Base-by-base conservation (phyloP, 1,140 invertebrate species). In the Magallana gigas region DNA sequence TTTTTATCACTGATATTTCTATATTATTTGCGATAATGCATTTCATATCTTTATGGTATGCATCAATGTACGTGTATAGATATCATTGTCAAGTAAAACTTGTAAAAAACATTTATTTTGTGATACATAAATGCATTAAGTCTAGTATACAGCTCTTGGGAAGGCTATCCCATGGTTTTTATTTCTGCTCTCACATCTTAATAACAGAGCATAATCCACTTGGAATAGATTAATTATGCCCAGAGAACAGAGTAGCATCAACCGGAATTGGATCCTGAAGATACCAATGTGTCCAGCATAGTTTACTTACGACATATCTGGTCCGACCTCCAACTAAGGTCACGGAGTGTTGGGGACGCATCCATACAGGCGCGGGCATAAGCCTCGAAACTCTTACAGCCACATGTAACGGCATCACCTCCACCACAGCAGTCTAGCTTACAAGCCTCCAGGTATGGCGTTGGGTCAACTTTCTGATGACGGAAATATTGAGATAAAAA, bases 311-410 rank as follows among this genome's bases (percentile, higher is more conserved):
- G 97, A 92, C 97, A 98, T 64, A 96, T 95, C 11, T 96, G 95
- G 29, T 96, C 92, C 91, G 96, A 96, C 82, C 97, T 96, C 97
- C 97, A 98, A 7, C 95, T 95, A 64, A 96, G 93, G 29, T 60
- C 48, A 12, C 88, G 96, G 0, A 97, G 93, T 18, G 96, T 96
- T 29, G 68, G 23, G 23, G 68, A 76, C 58, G 96, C 96, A 60
- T 96, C 95, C 11, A 95, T 94, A 92, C 97, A 98, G 89, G 97
- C 97, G 90, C 96, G 96, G 1, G 97, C 96, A 91, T 97, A 97
- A 84, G 97, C 97, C 4, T 96, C 96, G 83, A 98, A 96, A 2
- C 97, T 96, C 80, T 96, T 96, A 92, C 98, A 98, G 1, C 96
- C 96, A 91, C 97, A 98, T 9, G 90, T 80, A 29, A 71, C 56